phyloP scores from a whole-genome alignment of 2,888 invertebrate genomes.

The Nesidiocoris tenuis region DNA sequence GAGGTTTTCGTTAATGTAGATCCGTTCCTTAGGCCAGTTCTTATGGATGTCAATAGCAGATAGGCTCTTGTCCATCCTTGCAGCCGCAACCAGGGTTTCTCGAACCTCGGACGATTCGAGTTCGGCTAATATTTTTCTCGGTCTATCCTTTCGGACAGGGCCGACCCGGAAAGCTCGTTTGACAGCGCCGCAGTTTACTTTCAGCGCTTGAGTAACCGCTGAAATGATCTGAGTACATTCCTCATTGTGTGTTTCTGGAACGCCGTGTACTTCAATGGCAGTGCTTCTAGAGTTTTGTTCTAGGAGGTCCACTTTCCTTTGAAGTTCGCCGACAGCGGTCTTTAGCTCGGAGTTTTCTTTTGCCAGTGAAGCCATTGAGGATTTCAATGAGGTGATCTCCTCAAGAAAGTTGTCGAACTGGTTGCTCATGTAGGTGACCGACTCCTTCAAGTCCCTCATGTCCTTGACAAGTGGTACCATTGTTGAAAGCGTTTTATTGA shows the following conservation, averaged over 20 bases:
- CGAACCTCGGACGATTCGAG: not conserved
- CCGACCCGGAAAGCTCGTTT: not conserved
- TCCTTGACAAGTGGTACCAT: too few relatives aligned
- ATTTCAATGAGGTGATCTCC: not conserved
- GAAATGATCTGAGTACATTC: not conserved
- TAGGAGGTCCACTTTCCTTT: not conserved
- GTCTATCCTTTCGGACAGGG: not conserved
- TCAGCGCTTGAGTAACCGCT: not conserved
- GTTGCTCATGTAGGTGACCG: conserved; percentile 10
- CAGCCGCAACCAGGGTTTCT: not conserved
- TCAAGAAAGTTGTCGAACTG: conserved; percentile 4
- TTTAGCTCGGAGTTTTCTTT: conserved; percentile 4
- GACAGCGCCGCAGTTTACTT: not conserved
- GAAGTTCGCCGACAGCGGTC: not conserved
- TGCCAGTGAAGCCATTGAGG: not conserved
- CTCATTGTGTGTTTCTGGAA: conserved; percentile 13
- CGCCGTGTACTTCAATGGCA: not conserved
- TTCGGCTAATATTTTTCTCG: conserved; percentile 11
- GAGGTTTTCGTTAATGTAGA: too few relatives aligned
- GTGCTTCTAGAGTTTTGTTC: not conserved
- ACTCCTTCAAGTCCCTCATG: too few relatives aligned
- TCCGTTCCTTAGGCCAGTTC: conserved; percentile 9
- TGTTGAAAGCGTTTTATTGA: too few relatives aligned
- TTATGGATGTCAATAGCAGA: not conserved
- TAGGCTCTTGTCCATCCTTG: not conserved